Conservation (phyloP, 2,888 invertebrate species). For the Tachina grossa region DNA sequence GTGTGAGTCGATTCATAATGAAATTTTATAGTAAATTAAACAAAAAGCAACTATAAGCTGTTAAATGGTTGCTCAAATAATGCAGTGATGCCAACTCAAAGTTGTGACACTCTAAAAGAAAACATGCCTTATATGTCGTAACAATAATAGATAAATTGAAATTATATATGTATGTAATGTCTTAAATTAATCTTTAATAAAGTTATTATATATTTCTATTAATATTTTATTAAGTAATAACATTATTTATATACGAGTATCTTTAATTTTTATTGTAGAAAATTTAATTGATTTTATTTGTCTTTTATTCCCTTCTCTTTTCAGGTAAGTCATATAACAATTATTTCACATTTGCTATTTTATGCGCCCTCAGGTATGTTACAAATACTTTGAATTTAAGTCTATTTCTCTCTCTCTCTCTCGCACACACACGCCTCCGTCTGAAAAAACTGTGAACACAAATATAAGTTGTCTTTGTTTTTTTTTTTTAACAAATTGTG, state of each 20-base stretch:
- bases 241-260: not conserved
- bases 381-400: not conserved
- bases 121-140: no score
- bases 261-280: not conserved
- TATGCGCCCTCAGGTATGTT: constrained; percentile 27
- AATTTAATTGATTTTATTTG: constrained; percentile 10
- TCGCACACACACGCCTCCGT: not conserved
- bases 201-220: not conserved
- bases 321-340: constrained; percentile 57
- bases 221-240: not conserved
- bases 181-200: no score
- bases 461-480: no score
- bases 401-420: not conserved
- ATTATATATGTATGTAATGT: no score
- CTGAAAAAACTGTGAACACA: not conserved
- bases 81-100: no score
- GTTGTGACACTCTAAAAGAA: no score
- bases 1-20: no score
- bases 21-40: no score
- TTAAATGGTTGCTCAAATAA: no score
- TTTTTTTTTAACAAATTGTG: constrained; percentile 7
- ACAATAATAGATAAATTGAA: no score
- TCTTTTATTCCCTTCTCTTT: constrained; percentile 43
- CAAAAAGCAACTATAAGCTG: no score
- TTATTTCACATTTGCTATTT: not conserved